A percentile compares a stretch with the other conserved stretches of the same genome.
phyloP scores from a whole-genome alignment of 2,888 invertebrate species.

The Neelides folsomi region DNA sequence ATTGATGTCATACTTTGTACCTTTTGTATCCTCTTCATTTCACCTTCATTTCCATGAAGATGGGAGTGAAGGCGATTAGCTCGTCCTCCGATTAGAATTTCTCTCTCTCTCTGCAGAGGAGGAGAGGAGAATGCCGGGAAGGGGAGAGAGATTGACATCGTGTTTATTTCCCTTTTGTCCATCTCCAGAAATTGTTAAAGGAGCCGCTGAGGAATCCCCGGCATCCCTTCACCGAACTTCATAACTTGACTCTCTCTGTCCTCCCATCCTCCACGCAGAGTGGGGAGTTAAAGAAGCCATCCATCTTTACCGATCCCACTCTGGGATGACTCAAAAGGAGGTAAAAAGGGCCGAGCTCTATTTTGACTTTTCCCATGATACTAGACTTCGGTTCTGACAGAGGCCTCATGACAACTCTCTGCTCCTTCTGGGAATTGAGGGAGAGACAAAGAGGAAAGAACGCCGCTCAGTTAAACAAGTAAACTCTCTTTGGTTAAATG shows the following conservation, averaged over 20 bases:
- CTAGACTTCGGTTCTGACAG: constrained; percentile 26
- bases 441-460: background rate
- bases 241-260: constrained; percentile 2
- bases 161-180: constrained; percentile 29
- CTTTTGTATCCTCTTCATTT: constrained; percentile 14
- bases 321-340: constrained; percentile 1
- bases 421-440: background rate
- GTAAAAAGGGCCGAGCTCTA: constrained; percentile 23
- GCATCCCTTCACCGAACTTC: constrained; percentile 6
- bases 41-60: constrained; percentile 9
- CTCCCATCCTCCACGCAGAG: background rate
- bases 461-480: background rate
- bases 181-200: constrained; percentile 25
- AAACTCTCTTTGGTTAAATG: background rate
- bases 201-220: constrained; percentile 16
- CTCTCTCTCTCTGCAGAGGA: background rate
- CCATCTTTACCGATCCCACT: background rate
- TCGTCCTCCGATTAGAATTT: background rate
- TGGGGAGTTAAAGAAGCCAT: background rate
- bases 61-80: constrained; percentile 4
- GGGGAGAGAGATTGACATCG: constrained; percentile 19
- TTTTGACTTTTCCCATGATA: constrained; percentile 32
- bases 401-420: constrained; percentile 9
- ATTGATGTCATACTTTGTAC: constrained; percentile 24
- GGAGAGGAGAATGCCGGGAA: background rate